Percentiles rank a stretch among this genome's conserved stretches.
Evolutionary conservation across 1,140 invertebrate genomes (phyloP).

Genomic region (Diachasmimorpha longicaudata): DNA sequence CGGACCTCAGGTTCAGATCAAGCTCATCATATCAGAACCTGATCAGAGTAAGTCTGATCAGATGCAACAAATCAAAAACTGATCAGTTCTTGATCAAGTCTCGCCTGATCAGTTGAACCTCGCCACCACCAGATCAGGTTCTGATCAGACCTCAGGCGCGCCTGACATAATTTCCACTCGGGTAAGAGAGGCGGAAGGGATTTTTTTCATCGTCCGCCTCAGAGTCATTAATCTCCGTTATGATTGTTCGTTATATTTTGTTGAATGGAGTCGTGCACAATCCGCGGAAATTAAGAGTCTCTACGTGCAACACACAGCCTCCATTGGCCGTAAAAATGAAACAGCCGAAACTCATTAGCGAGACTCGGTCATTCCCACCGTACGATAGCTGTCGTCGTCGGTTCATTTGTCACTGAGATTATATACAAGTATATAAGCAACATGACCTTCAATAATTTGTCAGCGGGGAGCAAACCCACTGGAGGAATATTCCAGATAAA

Average conservation of each 20-base stretch:
- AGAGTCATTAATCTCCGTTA: conserved; percentile 14
- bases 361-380: conserved; percentile 25
- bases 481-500: background rate
- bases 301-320: background rate
- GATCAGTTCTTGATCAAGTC: too few species aligned
- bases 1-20: too few species aligned
- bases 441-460: conserved; percentile 22
- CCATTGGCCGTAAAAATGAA: conserved; percentile 1
- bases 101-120: too few species aligned
- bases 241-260: conserved; percentile 10
- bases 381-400: conserved; percentile 15
- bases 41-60: too few species aligned
- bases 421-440: conserved; percentile 3
- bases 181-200: background rate
- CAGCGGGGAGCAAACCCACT: background rate
- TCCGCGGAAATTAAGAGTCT: conserved; percentile 29
- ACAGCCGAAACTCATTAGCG: conserved; percentile 35
- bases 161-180: too few species aligned
- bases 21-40: too few species aligned
- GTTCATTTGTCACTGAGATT: conserved; percentile 27
- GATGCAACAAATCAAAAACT: too few species aligned
- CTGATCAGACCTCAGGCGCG: too few species aligned
- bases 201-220: background rate
- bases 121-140: too few species aligned
- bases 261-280: conserved; percentile 9